A percentile compares a stretch with the other conserved stretches of the same genome.
phyloP scores from a whole-genome alignment of 2,888 invertebrate species.

The Coenonympha arcania region DNA sequence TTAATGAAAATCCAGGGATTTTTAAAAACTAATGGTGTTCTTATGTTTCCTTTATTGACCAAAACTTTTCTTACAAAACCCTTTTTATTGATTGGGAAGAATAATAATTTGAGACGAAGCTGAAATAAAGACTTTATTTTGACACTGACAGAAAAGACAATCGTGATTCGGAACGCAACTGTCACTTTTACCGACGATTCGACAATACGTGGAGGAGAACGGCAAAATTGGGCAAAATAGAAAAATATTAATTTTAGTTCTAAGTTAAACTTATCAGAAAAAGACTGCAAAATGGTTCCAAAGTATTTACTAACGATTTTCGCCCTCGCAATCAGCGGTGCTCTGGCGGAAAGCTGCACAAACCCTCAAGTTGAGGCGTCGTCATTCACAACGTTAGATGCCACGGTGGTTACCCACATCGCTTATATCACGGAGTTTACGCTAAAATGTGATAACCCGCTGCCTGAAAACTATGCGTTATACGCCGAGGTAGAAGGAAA shows the following conservation, averaged over 20 bases:
- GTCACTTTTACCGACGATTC: conserved; percentile 19
- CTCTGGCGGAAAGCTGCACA: conserved; percentile 51
- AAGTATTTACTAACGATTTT: conserved; percentile 50
- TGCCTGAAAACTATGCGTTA: conserved; percentile 79
- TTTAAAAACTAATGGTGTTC: too few species aligned
- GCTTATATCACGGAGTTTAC: conserved; percentile 94
- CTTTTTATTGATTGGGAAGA: not conserved
- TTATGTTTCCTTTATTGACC: too few species aligned
- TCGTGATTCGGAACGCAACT: conserved; percentile 10
- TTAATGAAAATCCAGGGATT: too few species aligned
- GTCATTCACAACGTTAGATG: conserved; percentile 93
- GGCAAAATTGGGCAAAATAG: conserved; percentile 15
- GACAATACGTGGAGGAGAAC: conserved; percentile 28
- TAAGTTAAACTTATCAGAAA: conserved; percentile 36
- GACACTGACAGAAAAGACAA: not conserved
- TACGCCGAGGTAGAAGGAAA: conserved; percentile 93
- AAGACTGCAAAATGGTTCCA: conserved; percentile 62
- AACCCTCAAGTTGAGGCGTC: conserved; percentile 82
- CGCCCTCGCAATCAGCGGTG: conserved; percentile 43
- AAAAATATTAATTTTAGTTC: conserved; percentile 11
- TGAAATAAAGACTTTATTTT: not conserved
- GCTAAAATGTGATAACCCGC: conserved; percentile 81
- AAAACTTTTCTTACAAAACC: too few species aligned
- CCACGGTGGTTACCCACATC: conserved; percentile 90
- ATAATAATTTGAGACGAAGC: not conserved